Conservation (phyloP, 2,888 invertebrate genomes). For the Tetheella fluctuosa region DNA sequence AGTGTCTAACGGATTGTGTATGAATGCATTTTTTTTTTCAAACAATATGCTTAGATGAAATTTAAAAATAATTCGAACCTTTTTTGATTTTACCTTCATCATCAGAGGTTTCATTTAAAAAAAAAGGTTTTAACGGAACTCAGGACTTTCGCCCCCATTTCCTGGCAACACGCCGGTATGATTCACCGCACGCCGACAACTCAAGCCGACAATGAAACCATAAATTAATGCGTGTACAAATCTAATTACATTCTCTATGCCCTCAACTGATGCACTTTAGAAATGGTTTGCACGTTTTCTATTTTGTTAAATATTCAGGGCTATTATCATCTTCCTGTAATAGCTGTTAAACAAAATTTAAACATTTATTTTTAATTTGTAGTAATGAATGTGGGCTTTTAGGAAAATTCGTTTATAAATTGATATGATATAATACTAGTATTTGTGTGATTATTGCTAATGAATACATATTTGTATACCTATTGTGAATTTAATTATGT, state of each 20-base stretch:
- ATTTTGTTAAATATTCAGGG: neutral
- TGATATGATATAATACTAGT: no score
- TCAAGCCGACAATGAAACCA: conserved; percentile 60
- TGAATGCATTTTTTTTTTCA: no score
- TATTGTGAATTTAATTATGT: no score
- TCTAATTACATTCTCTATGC: conserved; percentile 6
- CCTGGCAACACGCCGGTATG: conserved; percentile 55
- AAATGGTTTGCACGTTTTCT: neutral
- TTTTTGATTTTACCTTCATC: neutral
- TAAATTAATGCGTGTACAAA: conserved; percentile 52
- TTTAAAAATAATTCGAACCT: no score
- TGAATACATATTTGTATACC: no score
- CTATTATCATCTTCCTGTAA: neutral
- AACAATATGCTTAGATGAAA: no score
- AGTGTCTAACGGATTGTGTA: no score
- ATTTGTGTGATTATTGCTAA: no score
- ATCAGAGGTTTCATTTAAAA: neutral
- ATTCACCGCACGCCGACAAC: conserved; percentile 62
- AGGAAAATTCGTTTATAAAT: no score
- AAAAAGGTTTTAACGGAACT: neutral
- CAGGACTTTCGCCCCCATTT: conserved; percentile 18
- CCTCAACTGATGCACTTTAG: conserved; percentile 1
- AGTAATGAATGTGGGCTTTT: no score
- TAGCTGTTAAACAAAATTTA: neutral
- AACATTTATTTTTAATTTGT: neutral